Percentiles rank a stretch among this genome's conserved stretches.
These are phyloP conservation scores for Himalopsyche kuldschensis DNA, from an alignment of 2,888 invertebrate species.

Conservation along the genomic window DNA sequence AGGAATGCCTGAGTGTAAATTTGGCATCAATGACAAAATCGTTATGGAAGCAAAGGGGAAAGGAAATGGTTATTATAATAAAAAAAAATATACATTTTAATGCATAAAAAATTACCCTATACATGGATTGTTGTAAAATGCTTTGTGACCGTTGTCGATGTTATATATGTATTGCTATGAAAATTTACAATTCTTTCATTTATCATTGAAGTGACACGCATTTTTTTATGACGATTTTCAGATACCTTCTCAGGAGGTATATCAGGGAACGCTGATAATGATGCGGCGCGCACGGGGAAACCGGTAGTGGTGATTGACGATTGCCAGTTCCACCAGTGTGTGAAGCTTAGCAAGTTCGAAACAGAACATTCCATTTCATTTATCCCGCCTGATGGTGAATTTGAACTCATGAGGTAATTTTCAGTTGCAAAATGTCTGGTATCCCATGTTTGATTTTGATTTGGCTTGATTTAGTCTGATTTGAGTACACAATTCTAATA, in stretches of 20 bases:
- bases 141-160: too few relatives aligned
- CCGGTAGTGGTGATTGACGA: slow-evolving; percentile 99
- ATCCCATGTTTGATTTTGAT: slow-evolving; percentile 12
- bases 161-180: too few relatives aligned
- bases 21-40: slow-evolving; percentile 99
- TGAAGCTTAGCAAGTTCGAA: slow-evolving; percentile 99
- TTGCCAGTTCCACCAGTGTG: slow-evolving; percentile 99
- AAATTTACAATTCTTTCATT: not conserved
- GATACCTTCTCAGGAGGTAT: slow-evolving; percentile 56
- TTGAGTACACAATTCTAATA: not conserved
- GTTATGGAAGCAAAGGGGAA: slow-evolving; percentile 95
- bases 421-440: slow-evolving; percentile 20
- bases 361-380: slow-evolving; percentile 99
- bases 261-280: slow-evolving; percentile 71
- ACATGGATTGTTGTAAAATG: too few relatives aligned
- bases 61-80: slow-evolving; percentile 55
- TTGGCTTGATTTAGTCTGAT: not conserved
- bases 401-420: slow-evolving; percentile 97
- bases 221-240: slow-evolving; percentile 4
- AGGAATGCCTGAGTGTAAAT: slow-evolving; percentile 99
- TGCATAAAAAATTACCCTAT: too few relatives aligned
- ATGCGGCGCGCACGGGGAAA: slow-evolving; percentile 88
- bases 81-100: not conserved
- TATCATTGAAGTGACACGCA: not conserved
- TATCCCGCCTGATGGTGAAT: slow-evolving; percentile 99